Conservation (phyloP, 1,140 invertebrate species). For the Bombus haemorrhoidalis region DNA sequence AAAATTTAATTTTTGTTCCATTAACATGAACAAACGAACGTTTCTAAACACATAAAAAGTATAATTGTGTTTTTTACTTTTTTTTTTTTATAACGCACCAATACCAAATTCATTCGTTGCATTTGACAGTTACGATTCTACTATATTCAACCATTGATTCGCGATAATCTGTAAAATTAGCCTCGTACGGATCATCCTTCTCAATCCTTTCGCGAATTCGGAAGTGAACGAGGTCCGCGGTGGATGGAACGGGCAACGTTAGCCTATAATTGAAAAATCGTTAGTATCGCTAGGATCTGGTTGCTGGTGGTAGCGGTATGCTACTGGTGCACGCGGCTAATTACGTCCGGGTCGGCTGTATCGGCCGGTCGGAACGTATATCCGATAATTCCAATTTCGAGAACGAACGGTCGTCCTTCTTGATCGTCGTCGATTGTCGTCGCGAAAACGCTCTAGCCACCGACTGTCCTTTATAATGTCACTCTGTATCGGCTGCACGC, state of each 20-base stretch:
- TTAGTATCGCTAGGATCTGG: conserved; percentile 78
- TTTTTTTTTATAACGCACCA: no score
- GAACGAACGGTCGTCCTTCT: background rate
- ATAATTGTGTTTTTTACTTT: no score
- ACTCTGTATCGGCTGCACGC: conserved; percentile 45
- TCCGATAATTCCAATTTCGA: conserved; percentile 70
- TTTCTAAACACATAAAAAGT: background rate
- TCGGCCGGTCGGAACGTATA: conserved; percentile 51
- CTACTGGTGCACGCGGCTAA: conserved; percentile 64
- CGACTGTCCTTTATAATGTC: conserved; percentile 64
- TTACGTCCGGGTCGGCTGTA: conserved; percentile 58
- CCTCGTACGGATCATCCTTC: accelerated
- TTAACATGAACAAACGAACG: background rate
- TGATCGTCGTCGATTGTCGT: conserved; percentile 37
- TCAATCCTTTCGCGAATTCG: background rate
- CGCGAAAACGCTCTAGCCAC: conserved; percentile 51
- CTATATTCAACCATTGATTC: background rate
- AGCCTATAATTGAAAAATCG: conserved; percentile 82
- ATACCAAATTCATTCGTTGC: background rate
- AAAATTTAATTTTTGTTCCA: background rate
- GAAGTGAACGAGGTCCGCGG: background rate
- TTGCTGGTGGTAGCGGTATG: conserved; percentile 35
- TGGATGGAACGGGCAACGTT: conserved; percentile 15
- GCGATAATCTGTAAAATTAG: accelerated
- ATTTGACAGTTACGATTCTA: background rate